These are phyloP conservation scores for Zaprionus lineosus DNA, from an alignment of 2,888 invertebrate species.

Conservation along the genomic window DNA sequence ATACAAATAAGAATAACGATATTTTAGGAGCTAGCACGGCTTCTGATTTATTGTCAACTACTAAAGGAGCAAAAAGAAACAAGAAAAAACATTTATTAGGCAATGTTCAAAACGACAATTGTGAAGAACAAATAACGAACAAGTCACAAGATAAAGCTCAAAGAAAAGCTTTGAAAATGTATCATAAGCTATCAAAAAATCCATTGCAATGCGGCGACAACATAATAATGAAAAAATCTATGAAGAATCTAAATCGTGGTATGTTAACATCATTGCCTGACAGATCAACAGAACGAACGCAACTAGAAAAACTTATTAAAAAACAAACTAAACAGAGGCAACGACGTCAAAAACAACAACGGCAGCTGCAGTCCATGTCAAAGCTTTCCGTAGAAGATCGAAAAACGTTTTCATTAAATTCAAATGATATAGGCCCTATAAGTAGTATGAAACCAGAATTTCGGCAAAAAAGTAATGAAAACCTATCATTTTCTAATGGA, in stretches of 20 bases:
- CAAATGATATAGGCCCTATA: background rate
- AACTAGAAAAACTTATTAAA: conserved; percentile 69
- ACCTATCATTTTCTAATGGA: no score
- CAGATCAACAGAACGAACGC: conserved; percentile 50
- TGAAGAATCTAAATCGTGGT: conserved; percentile 40
- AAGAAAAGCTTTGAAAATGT: conserved; percentile 73
- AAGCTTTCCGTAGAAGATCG: conserved; percentile 4
- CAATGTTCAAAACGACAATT: background rate
- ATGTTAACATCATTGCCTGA: conserved; percentile 22
- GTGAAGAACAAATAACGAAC: background rate
- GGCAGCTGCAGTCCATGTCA: background rate
- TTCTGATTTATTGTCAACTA: background rate
- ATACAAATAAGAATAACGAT: background rate
- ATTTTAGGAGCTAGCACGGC: background rate
- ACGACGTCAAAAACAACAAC: conserved; percentile 48
- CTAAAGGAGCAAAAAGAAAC: conserved; percentile 58
- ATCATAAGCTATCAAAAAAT: conserved; percentile 66
- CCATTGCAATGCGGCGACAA: conserved; percentile 12
- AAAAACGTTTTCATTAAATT: background rate
- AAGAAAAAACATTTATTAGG: conserved; percentile 54
- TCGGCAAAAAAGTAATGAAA: no score
- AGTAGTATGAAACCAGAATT: no score
- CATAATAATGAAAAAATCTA: conserved; percentile 39
- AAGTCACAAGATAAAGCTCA: conserved; percentile 70
- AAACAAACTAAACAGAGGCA: conserved; percentile 74